A percentile compares a stretch with the other conserved stretches of the same genome.
These are phyloP conservation scores for Lasiommata megera DNA, from an alignment of 2,888 invertebrate genomes.

Conservation along the genomic window DNA sequence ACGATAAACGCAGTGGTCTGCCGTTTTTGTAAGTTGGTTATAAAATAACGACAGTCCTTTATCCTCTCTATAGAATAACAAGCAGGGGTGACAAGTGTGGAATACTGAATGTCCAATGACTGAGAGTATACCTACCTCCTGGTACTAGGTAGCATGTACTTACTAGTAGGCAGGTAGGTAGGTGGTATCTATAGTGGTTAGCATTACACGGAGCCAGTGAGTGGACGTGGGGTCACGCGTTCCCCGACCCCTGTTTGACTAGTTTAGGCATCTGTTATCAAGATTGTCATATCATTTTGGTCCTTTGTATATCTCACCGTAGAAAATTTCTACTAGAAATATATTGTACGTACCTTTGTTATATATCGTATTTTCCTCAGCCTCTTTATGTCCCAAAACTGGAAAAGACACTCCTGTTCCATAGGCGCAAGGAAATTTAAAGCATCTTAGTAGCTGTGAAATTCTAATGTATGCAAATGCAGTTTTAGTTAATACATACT, in stretches of 20 bases:
- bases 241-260: conserved; percentile 22
- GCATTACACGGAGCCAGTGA: not conserved
- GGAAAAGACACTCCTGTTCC: no score
- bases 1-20: not conserved
- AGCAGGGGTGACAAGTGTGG: not conserved
- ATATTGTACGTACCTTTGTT: no score
- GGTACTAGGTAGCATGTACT: no score
- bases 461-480: no score
- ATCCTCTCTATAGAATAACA: not conserved
- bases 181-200: not conserved
- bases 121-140: not conserved
- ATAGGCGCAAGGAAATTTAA: no score
- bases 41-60: not conserved
- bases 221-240: conserved; percentile 4
- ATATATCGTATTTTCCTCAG: no score
- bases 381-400: no score
- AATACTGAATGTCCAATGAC: not conserved
- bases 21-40: not conserved
- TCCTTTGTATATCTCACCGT: no score
- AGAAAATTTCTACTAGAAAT: no score
- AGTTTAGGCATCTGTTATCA: conserved; percentile 8
- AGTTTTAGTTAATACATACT: no score
- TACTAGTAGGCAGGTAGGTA: no score
- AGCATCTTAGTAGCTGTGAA: no score
- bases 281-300: not conserved